Conservation (phyloP, 2,888 invertebrate genomes). For the Aelia acuminata region DNA sequence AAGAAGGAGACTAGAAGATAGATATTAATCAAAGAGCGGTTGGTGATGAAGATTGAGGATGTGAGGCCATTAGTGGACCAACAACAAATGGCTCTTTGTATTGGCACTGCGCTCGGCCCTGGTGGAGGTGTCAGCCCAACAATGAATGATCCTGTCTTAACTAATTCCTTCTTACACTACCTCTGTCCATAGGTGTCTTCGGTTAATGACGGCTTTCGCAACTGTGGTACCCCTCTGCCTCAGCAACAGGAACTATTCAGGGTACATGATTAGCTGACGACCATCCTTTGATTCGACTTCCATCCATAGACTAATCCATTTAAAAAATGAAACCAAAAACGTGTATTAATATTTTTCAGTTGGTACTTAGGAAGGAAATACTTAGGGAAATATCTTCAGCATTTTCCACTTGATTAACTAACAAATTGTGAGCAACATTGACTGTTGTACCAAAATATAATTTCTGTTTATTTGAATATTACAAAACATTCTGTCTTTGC, state of each 20-base stretch:
- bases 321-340: too few relatives aligned
- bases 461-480: too few relatives aligned
- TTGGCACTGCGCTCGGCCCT: conserved; percentile 18
- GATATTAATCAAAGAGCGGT: conserved; percentile 33
- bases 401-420: too few relatives aligned
- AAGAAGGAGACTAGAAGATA: background rate
- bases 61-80: background rate
- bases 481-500: too few relatives aligned
- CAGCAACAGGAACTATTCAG: background rate
- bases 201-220: conserved; percentile 8
- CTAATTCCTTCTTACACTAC: conserved; percentile 21
- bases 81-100: conserved; percentile 46
- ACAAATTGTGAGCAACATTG: too few relatives aligned
- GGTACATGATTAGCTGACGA: background rate
- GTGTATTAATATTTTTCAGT: too few relatives aligned
- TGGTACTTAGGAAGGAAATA: too few relatives aligned
- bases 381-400: too few relatives aligned
- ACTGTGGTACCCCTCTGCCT: background rate
- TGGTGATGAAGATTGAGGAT: conserved; percentile 37
- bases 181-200: background rate
- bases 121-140: background rate
- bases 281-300: background rate
- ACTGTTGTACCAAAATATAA: too few relatives aligned
- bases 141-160: conserved; percentile 6
- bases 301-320: too few relatives aligned